A percentile compares a stretch with the other conserved stretches of the same genome.
Evolutionary conservation across 2,797 vertebrate species (phyloP).

Genomic region (Nothura maculosa): DNA sequence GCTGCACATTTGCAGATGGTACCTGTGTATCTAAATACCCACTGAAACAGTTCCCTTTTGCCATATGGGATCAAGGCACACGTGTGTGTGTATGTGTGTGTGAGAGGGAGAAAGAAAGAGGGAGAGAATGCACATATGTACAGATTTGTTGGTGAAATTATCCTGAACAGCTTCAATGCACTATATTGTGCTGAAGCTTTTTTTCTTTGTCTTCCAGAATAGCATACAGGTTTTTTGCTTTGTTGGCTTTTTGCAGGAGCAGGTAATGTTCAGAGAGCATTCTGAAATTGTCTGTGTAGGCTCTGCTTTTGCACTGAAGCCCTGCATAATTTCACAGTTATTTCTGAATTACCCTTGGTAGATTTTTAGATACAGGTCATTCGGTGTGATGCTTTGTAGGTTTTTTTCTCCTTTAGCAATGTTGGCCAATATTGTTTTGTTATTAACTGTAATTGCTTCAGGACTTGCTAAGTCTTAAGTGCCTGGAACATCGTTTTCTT

Average conservation of each 20-base stretch:
- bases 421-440: background rate
- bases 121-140: too few species aligned
- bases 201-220: background rate
- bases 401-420: background rate
- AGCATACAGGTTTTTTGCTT: background rate
- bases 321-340: background rate
- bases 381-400: background rate
- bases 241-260: background rate
- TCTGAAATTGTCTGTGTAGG: background rate
- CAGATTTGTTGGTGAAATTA: background rate
- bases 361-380: background rate
- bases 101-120: background rate
- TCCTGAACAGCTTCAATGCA: background rate
- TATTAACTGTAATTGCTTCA: background rate
- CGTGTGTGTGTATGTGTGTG: too few species aligned
- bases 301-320: background rate
- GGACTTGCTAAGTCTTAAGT: background rate
- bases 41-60: background rate
- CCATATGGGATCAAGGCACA: background rate
- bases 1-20: background rate
- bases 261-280: background rate
- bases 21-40: background rate
- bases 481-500: background rate
- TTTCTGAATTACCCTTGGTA: background rate
- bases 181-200: accelerated